Percentiles rank a stretch among this genome's conserved stretches.
These are phyloP conservation scores for Drosophila subquinaria DNA, from an alignment of 2,888 invertebrate genomes.

Conservation along the genomic window DNA sequence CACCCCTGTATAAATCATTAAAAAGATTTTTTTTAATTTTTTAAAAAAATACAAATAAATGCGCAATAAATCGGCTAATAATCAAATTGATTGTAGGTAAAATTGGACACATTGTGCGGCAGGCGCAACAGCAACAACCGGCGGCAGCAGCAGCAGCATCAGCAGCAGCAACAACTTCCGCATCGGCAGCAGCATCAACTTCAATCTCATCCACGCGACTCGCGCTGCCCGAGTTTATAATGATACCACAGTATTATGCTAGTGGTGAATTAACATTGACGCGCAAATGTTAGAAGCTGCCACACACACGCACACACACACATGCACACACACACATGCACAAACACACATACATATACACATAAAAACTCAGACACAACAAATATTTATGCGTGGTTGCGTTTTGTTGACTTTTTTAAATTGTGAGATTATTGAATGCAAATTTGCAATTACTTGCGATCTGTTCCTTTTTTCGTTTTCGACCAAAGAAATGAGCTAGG, in stretches of 20 bases:
- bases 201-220: constrained; percentile 60
- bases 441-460: constrained; percentile 1
- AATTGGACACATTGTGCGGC: constrained; percentile 84
- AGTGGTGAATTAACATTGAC: constrained; percentile 84
- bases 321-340: constrained; percentile 5
- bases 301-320: constrained; percentile 17
- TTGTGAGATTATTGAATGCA: constrained; percentile 20
- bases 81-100: constrained; percentile 73
- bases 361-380: constrained; percentile 17
- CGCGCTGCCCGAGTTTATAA: constrained; percentile 81
- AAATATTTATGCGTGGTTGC: constrained; percentile 46
- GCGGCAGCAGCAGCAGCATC: background rate
- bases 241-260: constrained; percentile 85
- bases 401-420: constrained; percentile 19
- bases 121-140: constrained; percentile 76
- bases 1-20: too few species aligned
- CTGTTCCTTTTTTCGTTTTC: constrained; percentile 20
- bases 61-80: background rate
- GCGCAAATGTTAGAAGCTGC: constrained; percentile 74
- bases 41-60: too few species aligned
- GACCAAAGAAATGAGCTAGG: constrained; percentile 8
- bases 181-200: constrained; percentile 56
- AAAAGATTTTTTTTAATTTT: too few species aligned
- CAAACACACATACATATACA: constrained; percentile 11
- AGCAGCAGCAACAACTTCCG: constrained; percentile 18